Base-by-base conservation (phyloP, 2,113 vertebrate species). In the Australoheros scitulus region DNA sequence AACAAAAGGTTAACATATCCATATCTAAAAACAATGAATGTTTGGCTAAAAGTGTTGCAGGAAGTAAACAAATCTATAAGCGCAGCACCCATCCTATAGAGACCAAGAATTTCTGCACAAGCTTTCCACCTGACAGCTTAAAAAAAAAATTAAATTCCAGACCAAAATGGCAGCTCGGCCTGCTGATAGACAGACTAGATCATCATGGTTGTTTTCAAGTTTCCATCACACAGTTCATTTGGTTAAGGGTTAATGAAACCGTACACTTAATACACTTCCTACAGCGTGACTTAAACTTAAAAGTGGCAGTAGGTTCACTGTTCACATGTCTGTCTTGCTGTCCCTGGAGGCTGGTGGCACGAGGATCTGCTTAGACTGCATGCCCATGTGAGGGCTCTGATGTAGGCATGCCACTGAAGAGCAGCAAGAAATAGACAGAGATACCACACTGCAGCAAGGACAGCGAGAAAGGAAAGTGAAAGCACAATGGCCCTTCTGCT, bases 271-370 rank as follows among this genome's bases (percentile, higher is more conserved):
- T 52, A 52, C n/a, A 34, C 32, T 74, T 24, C 79, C 26, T 82
- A 60, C 64, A 76, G 77, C 64, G n/a, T 36, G 68, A 83, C 77
- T 80, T 41, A 77, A 74, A 72, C 78, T 22, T 84, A 15, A 72
- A 85, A 86, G 65, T 56, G 83, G 86, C 83, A 90, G 87, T 79
- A 91, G 83, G 76, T 84, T 79, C 72, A 50, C 22, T 50, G 84
- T 80, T 91, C 91, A 88, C 91, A 92, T 77, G 89, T 79, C 65
- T 82, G 80, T 57, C 88, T 70, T 9, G 6, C 55, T 14, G 59
- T 91, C 87, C 77, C 92, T 77, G 34, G 87, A 92, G 90, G 76
- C 58, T 63, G 82, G 61, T 83, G 83, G 81, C 91, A 90, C 82
- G 74, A 79, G 83, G 79, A 83, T 88, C 41, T 83, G 61, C 87